Evolutionary conservation across 2,888 invertebrate species (phyloP).

Genomic region (Rhabditoides inermis): DNA sequence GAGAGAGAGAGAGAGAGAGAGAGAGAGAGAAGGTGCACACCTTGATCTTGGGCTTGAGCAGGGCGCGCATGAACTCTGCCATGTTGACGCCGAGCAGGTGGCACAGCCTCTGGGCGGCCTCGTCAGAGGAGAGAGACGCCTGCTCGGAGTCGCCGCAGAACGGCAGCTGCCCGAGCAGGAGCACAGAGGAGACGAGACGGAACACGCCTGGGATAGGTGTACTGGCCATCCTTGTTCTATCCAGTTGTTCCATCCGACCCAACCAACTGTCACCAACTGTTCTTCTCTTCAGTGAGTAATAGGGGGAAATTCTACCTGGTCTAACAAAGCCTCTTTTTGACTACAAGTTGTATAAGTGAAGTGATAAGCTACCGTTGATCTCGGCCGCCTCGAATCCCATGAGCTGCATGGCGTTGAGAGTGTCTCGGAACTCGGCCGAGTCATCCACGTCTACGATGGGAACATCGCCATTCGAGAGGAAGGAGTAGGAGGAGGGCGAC

Average conservation of each 20-base stretch:
- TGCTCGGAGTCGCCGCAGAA: slow-evolving; percentile 95
- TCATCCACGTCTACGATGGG: slow-evolving; percentile 81
- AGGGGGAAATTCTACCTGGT: no score
- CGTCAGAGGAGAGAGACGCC: slow-evolving; percentile 92
- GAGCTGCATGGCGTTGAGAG: slow-evolving; percentile 91
- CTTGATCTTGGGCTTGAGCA: slow-evolving; percentile 90
- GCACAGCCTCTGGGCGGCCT: slow-evolving; percentile 79
- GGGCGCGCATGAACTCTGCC: slow-evolving; percentile 95
- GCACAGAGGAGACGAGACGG: slow-evolving; percentile 83
- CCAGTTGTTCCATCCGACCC: background rate
- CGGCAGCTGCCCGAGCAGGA: slow-evolving; percentile 94
- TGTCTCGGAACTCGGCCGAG: slow-evolving; percentile 77
- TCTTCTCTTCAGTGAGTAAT: background rate
- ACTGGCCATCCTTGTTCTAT: no score
- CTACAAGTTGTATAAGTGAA: background rate
- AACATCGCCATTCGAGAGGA: slow-evolving; percentile 75
- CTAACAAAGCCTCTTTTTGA: no score
- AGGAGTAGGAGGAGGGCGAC: slow-evolving; percentile 79
- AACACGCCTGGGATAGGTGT: slow-evolving; percentile 83
- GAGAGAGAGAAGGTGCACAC: slow-evolving; percentile 5
- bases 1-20: background rate
- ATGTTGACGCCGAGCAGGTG: slow-evolving; percentile 81
- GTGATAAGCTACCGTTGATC: slow-evolving; percentile 60
- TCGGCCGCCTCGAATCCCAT: slow-evolving; percentile 95
- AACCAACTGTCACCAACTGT: background rate